A percentile compares a stretch with the other conserved stretches of the same genome.
Conservation (phyloP, 2,113 vertebrate species). For the Synchiropus splendidus region DNA sequence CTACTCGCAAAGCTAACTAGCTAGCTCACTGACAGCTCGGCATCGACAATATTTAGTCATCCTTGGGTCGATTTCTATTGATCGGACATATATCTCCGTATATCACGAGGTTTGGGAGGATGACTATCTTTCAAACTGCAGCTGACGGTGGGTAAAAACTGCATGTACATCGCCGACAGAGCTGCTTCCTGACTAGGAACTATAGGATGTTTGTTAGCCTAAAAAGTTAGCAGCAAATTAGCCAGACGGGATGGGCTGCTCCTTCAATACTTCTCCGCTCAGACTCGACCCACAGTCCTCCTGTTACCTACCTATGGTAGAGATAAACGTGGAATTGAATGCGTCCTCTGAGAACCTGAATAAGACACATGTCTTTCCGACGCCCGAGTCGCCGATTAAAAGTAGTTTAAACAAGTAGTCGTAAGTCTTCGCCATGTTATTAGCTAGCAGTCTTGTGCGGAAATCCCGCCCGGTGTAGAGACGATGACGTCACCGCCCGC, state of each 20-base stretch:
- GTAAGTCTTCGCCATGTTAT: slow-evolving; percentile 92
- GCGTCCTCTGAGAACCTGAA: slow-evolving; percentile 97
- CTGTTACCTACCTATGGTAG: slow-evolving; percentile 81
- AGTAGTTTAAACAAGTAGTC: slow-evolving; percentile 98
- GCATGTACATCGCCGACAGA: slow-evolving; percentile 8
- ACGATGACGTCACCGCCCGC: slow-evolving; percentile 18
- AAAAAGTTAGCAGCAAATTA: slow-evolving; percentile 48
- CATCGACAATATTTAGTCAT: neutral
- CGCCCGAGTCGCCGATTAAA: slow-evolving; percentile 94
- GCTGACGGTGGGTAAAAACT: neutral
- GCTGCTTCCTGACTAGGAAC: slow-evolving; percentile 39
- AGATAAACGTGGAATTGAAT: slow-evolving; percentile 97
- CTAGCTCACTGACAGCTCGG: slow-evolving; percentile 8
- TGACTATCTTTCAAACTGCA: too few relatives aligned
- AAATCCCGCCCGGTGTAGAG: slow-evolving; percentile 61
- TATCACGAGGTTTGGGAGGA: too few relatives aligned
- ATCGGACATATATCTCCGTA: too few relatives aligned
- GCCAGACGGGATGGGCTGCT: slow-evolving; percentile 54
- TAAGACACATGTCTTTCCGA: slow-evolving; percentile 93
- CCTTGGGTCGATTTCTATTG: too few relatives aligned
- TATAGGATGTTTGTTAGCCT: slow-evolving; percentile 28
- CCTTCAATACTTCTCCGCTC: slow-evolving; percentile 2
- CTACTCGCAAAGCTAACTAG: slow-evolving; percentile 17
- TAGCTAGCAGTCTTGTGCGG: slow-evolving; percentile 58
- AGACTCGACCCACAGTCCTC: slow-evolving; percentile 7